Evolutionary conservation across 2,797 vertebrate genomes (phyloP).

Genomic region (Rousettus madagascariensis): DNA sequence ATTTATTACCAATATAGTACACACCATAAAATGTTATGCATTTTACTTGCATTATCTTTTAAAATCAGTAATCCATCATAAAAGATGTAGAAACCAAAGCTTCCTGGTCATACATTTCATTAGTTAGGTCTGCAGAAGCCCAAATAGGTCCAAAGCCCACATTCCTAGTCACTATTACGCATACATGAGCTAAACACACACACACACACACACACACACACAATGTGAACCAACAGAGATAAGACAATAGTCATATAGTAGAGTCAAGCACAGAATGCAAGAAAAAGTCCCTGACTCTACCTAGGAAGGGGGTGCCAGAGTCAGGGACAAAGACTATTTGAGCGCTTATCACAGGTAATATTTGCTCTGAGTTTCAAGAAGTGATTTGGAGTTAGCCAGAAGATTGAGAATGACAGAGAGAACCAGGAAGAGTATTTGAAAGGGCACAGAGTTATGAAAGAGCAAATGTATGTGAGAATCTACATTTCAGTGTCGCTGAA

Average conservation of each 20-base stretch:
- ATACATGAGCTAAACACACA: background rate
- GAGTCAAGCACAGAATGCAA: background rate
- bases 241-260: background rate
- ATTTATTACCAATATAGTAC: background rate
- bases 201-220: background rate
- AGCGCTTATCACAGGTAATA: background rate
- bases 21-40: background rate
- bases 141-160: background rate
- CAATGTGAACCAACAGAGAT: background rate
- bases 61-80: background rate
- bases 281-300: background rate
- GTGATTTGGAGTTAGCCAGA: background rate
- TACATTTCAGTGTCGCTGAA: background rate
- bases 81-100: background rate
- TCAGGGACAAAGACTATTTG: background rate
- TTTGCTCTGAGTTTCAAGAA: background rate
- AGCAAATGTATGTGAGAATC: background rate
- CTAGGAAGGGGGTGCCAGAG: background rate
- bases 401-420: background rate
- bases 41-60: background rate
- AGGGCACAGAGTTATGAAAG: background rate
- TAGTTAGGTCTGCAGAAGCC: background rate
- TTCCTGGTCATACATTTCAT: background rate
- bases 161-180: background rate
- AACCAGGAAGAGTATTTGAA: background rate